Evolutionary conservation across 2,888 invertebrate genomes (phyloP), one percentile per base, ranked within the genome.

Genomic region (Nemapogon koenigi): DNA sequence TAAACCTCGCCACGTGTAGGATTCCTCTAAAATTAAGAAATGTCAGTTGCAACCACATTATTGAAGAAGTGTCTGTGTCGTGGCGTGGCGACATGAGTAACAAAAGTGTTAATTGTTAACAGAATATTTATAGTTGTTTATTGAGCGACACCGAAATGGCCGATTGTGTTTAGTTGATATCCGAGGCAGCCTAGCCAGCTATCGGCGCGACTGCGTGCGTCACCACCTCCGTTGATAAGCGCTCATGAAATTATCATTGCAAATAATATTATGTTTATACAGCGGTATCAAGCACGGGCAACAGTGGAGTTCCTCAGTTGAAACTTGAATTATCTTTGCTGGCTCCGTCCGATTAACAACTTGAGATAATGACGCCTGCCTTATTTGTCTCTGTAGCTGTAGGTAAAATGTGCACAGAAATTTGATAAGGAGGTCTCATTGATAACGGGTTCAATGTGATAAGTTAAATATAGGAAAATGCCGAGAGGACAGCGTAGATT

Each of bases 181-280:
- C n/a, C n/a, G n/a, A n/a, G n/a, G n/a, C n/a, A n/a, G n/a, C n/a
- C n/a, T n/a, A n/a, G 25, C 14, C 40, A 37, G 42, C 30, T 46
- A 66, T 64, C 63, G 53, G 55, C 54, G 51, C 49, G 52, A 58
- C 60, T n/a, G 62, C 62, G 76, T 76, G 78, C 78, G 78, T 76
- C 76, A 78, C 71, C 66, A 59, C 68, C 71, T 67, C 69, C 62
- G 62, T 64, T 73, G 78, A 76, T 78, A 78, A 76, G 71, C 62
- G 62, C 59, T 35, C 33, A 33, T 62, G 59, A 63, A 73, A 75
- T 76, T 75, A 76, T 76, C 75, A 76, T 73, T 73, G 75, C 76
- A 73, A 76, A 78, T 76, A 70, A 67, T n/a, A n/a, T n/a, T 64
- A 54, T 70, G 62, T 66, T 66, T 67, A 62, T 64, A 68, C 59